phyloP scores from a whole-genome alignment of 2,113 vertebrate species.

The Desmodus rotundus region DNA sequence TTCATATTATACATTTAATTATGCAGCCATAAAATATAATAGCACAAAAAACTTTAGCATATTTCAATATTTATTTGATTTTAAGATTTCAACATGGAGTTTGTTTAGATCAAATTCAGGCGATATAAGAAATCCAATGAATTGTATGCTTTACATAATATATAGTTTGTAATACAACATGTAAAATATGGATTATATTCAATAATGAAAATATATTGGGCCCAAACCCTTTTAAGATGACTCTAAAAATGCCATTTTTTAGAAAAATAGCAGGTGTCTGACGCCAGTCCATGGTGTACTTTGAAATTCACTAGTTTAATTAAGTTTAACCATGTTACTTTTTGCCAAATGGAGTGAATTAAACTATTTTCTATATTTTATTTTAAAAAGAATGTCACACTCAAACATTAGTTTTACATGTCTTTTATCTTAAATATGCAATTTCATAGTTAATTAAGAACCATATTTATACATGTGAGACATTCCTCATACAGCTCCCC shows the following conservation, averaged over 20 bases:
- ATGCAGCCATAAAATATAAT: neutral
- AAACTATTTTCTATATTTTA: neutral
- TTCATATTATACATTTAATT: neutral
- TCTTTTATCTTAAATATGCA: neutral
- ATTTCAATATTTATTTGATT: slow-evolving; percentile 36
- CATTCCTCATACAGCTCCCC: neutral
- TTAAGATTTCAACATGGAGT: neutral
- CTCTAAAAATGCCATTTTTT: neutral
- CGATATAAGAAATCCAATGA: neutral
- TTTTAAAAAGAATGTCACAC: neutral
- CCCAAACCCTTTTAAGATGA: neutral
- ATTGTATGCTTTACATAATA: neutral
- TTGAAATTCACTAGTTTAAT: neutral
- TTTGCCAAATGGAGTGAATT: slow-evolving; percentile 14
- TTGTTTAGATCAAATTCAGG: slow-evolving; percentile 23
- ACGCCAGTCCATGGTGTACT: neutral
- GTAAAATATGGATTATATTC: neutral
- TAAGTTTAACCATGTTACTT: neutral
- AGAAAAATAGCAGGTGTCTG: neutral
- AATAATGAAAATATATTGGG: slow-evolving; percentile 1
- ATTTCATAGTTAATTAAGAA: neutral
- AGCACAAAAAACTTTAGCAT: neutral
- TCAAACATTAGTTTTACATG: neutral
- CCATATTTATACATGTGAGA: neutral
- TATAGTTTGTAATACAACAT: neutral